Conservation (phyloP, 1,140 invertebrate species). For the Drosophila nikananu region DNA sequence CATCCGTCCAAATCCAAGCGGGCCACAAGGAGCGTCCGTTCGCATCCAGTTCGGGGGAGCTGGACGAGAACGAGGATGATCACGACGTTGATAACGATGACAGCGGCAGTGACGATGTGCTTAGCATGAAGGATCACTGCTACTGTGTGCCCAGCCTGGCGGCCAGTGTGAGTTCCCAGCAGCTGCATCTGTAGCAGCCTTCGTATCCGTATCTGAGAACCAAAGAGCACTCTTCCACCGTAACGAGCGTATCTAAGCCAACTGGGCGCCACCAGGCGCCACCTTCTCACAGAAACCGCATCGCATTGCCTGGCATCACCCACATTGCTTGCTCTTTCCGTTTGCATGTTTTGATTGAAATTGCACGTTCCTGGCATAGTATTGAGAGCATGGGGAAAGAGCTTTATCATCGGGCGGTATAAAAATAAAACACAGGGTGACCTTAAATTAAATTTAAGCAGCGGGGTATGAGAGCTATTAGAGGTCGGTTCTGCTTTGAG, state of each 20-base stretch:
- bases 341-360: slow-evolving; percentile 69
- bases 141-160: slow-evolving; percentile 84
- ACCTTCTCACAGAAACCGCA: slow-evolving; percentile 23
- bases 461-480: not conserved
- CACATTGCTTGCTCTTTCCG: slow-evolving; percentile 39
- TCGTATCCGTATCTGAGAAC: slow-evolving; percentile 15
- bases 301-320: slow-evolving; percentile 32
- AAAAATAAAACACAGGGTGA: slow-evolving; percentile 49
- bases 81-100: slow-evolving; percentile 36
- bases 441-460: slow-evolving; percentile 20
- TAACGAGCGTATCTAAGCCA: slow-evolving; percentile 58
- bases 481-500: not conserved
- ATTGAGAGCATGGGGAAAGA: slow-evolving; percentile 50
- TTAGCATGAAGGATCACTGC: slow-evolving; percentile 82
- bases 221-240: slow-evolving; percentile 42
- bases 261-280: slow-evolving; percentile 37
- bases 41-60: slow-evolving; percentile 58
- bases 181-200: slow-evolving; percentile 23
- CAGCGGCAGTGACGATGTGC: slow-evolving; percentile 74
- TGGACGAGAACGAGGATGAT: slow-evolving; percentile 46
- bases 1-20: slow-evolving; percentile 33
- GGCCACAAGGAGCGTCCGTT: slow-evolving; percentile 36
- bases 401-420: slow-evolving; percentile 33
- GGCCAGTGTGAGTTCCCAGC: slow-evolving; percentile 81
- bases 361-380: slow-evolving; percentile 49